Conservation (phyloP, 2,797 vertebrate species). For the Psittacula derbiana region DNA sequence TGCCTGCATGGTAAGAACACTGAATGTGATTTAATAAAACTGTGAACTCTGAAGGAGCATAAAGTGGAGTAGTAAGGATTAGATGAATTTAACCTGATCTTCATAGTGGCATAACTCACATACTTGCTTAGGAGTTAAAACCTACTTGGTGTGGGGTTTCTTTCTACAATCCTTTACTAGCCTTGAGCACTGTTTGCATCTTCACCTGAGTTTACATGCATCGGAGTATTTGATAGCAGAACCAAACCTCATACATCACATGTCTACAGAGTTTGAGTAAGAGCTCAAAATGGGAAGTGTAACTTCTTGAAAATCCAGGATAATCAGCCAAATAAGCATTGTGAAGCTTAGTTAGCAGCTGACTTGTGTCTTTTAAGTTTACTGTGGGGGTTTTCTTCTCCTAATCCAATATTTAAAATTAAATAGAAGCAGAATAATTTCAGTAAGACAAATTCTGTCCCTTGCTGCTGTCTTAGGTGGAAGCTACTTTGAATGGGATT, state of each 20-base stretch:
- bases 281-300: background rate
- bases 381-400: background rate
- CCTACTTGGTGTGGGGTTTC: background rate
- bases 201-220: background rate
- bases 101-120: background rate
- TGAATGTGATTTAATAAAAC: background rate
- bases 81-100: background rate
- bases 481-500: background rate
- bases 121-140: background rate
- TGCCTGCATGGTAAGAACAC: fast-evolving
- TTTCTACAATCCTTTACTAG: background rate
- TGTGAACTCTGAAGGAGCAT: background rate
- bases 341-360: background rate
- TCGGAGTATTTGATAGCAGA: background rate
- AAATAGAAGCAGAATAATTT: background rate
- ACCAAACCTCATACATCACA: background rate
- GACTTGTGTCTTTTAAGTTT: background rate
- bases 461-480: background rate
- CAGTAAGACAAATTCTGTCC: background rate
- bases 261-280: background rate
- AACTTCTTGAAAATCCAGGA: background rate
- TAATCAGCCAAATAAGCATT: background rate
- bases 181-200: background rate
- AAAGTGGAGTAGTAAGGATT: background rate
- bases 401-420: background rate